These are phyloP conservation scores for Accipiter virgatus DNA, from an alignment of 2,113 vertebrate species.

Conservation along the genomic window DNA sequence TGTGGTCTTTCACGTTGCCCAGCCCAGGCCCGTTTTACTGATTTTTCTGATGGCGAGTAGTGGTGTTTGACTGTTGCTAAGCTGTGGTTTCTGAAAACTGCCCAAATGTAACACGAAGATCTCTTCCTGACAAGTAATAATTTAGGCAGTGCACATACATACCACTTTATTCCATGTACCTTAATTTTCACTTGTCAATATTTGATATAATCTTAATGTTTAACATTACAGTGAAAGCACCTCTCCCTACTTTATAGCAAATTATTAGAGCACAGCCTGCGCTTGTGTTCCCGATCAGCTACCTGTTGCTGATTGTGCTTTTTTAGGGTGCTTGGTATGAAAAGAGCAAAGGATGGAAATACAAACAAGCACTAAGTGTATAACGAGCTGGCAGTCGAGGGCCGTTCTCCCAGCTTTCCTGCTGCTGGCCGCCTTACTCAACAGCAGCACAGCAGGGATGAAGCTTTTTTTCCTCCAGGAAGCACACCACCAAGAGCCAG, in stretches of 20 bases:
- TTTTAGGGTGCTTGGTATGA: too few relatives aligned
- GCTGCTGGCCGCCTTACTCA: background rate
- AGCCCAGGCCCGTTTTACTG: background rate
- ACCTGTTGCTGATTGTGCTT: background rate
- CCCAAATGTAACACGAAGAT: background rate
- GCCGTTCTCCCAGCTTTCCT: background rate
- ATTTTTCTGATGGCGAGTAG: too few relatives aligned
- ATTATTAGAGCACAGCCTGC: too few relatives aligned
- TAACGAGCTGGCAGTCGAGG: accelerated
- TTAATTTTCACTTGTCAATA: background rate
- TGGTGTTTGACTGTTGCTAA: background rate
- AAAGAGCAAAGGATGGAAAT: background rate
- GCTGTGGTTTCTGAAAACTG: background rate
- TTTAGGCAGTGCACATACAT: too few relatives aligned
- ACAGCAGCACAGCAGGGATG: background rate
- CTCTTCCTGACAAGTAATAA: too few relatives aligned
- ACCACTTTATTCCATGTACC: background rate
- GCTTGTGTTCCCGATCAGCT: background rate
- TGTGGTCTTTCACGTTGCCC: accelerated
- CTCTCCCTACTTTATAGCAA: background rate
- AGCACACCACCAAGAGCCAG: background rate
- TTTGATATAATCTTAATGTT: background rate
- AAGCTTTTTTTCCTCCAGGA: background rate
- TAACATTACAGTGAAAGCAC: background rate
- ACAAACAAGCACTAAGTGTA: too few relatives aligned